Base-by-base conservation (phyloP, 2,888 invertebrate species). In the Epinotia nisella region DNA sequence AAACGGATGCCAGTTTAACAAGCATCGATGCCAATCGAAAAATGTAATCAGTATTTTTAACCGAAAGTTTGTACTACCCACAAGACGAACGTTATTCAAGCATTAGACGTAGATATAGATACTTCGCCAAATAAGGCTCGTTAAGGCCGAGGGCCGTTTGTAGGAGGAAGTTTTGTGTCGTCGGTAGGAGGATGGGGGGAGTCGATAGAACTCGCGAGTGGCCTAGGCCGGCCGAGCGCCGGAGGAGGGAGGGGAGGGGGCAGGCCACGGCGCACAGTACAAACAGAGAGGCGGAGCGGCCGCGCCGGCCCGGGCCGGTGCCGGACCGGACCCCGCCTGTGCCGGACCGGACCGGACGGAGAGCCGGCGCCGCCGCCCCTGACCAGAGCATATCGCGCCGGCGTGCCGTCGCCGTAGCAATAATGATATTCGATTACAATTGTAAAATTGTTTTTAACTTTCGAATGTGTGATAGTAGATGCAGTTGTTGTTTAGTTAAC, bases 381-480 rank as follows among this genome's bases (percentile, higher is more conserved):
- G 59, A 81, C 74, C 80, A 79, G 80, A 81, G 82, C 88, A 87
- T 87, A 87, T 88, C 88, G 87, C 85, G 87, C 86, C 86, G 77
- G 80, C 81, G 82, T 80, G 85, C 83, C 85, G 85, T 85, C 88
- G 91, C 90, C 89, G 86, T 92, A 94, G 94, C 94, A 94, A 94
- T 94, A 94, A 94, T 90, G 79, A 89, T 87, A 87, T 92, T 91
- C 90, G 89, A 91, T 88, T 92, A 90, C 90, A 86, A 93, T 90
- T 92, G 88, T 91, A 91, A 92, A 92, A 93, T 93, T 92, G 93
- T 93, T 92, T 93, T 91, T 90, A 92, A 93, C 90, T 92, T 94
- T 94, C 92, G 91, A 94, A 94, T 93, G 94, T 94, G 94, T 94
- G 94, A 94, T 94, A 93, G 93, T 94, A 94, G 94, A 90, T 90